Conservation (phyloP, 92 coral and sea anemone genomes). For the Parazoanthus atlanticus region DNA sequence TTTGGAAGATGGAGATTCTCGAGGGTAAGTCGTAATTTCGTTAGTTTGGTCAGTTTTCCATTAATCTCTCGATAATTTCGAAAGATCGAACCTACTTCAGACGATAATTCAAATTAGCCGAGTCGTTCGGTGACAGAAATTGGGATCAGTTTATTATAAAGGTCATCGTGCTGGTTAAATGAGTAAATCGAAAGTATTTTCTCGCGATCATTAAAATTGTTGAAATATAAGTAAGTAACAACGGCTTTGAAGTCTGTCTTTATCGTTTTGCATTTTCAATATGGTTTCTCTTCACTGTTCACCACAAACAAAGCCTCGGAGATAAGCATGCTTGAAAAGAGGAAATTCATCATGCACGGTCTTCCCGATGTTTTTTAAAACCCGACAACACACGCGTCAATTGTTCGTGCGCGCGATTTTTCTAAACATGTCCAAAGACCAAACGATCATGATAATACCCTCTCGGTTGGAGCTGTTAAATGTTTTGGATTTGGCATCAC, state of each 20-base stretch:
- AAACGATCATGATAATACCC: conserved; percentile 1
- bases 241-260: background rate
- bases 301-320: conserved; percentile 1
- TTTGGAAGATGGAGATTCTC: conserved; percentile 24
- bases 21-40: conserved; percentile 9
- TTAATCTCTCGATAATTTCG: background rate
- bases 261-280: background rate
- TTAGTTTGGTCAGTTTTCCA: background rate
- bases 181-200: background rate
- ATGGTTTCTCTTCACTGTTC: background rate
- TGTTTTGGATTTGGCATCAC: background rate
- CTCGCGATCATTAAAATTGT: background rate
- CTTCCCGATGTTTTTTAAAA: background rate
- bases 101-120: background rate
- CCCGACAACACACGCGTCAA: background rate
- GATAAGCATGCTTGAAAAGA: background rate
- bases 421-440: background rate
- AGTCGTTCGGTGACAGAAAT: background rate
- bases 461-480: conserved; percentile 14
- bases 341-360: background rate
- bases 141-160: background rate
- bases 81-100: background rate
- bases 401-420: background rate
- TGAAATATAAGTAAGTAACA: background rate
- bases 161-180: too few species aligned